These are phyloP conservation scores for Drosophila jambulina DNA, from an alignment of 1,140 invertebrate genomes.

Conservation along the genomic window DNA sequence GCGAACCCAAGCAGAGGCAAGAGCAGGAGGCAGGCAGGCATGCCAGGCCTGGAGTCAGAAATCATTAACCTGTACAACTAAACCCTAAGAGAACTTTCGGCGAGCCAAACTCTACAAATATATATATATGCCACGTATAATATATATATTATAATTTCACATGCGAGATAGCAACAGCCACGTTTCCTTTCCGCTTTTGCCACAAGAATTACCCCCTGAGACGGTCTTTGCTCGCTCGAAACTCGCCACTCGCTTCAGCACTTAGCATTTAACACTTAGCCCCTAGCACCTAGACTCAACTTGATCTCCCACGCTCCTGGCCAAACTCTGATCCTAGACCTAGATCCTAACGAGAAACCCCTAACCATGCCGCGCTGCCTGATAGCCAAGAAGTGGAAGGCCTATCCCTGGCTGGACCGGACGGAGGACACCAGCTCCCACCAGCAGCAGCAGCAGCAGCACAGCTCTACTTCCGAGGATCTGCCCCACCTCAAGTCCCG, in stretches of 20 bases:
- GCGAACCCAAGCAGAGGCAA: conserved; percentile 6
- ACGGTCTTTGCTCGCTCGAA: conserved; percentile 80
- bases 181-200: conserved; percentile 82
- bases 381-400: conserved; percentile 96
- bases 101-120: conserved; percentile 66
- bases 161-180: conserved; percentile 76
- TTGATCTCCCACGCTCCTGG: conserved; percentile 37
- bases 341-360: conserved; percentile 8
- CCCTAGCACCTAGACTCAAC: conserved; percentile 39
- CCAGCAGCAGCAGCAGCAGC: conserved; percentile 30
- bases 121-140: conserved; percentile 34
- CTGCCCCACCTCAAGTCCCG: conserved; percentile 70
- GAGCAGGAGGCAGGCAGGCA: conserved; percentile 10
- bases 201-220: conserved; percentile 64
- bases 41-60: conserved; percentile 40
- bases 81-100: conserved; percentile 67
- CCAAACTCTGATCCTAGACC: conserved; percentile 27
- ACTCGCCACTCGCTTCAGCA: conserved; percentile 74
- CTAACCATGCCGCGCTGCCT: conserved; percentile 92
- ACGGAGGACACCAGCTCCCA: conserved; percentile 85
- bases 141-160: conserved; percentile 63
- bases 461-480: conserved; percentile 61
- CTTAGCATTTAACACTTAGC: conserved; percentile 59
- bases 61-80: conserved; percentile 55
- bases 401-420: conserved; percentile 91